A percentile compares a stretch with the other conserved stretches of the same genome.
These are phyloP conservation scores for Alosa alosa DNA, from an alignment of 2,113 vertebrate species.

Conservation along the genomic window DNA sequence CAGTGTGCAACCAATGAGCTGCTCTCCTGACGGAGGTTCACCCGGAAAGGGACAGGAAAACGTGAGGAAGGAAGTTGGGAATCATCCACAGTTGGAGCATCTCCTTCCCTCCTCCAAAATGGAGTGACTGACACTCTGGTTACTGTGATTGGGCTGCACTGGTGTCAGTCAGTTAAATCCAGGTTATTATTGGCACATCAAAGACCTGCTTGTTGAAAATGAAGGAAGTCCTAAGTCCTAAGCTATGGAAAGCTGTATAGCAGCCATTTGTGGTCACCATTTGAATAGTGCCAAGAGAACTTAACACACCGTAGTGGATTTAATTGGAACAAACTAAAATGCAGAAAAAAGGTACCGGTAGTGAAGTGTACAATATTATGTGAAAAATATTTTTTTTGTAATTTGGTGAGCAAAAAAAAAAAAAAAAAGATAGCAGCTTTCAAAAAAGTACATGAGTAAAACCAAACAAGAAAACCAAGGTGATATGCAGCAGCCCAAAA, in stretches of 20 bases:
- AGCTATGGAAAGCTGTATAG: not conserved
- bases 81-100: not conserved
- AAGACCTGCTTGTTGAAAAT: conserved; percentile 1
- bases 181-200: not conserved
- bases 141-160: not conserved
- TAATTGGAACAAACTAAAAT: not conserved
- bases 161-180: not conserved
- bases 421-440: not conserved
- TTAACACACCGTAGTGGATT: not conserved
- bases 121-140: not conserved
- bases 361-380: not conserved
- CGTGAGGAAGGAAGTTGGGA: not conserved
- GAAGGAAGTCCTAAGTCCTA: not conserved
- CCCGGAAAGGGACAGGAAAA: not conserved
- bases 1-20: conserved; percentile 36
- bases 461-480: conserved; percentile 11
- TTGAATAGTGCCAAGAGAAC: conserved; percentile 7
- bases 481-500: conserved; percentile 14
- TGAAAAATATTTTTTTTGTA: not conserved
- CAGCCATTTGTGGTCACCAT: not conserved
- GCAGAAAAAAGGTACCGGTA: not conserved
- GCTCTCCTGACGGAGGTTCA: not conserved
- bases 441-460: not conserved
- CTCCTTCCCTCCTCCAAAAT: conserved; percentile 6
- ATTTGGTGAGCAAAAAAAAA: conserved; percentile 3